phyloP scores from a whole-genome alignment of 2,113 vertebrate species.

The Scartelaos histophorus region DNA sequence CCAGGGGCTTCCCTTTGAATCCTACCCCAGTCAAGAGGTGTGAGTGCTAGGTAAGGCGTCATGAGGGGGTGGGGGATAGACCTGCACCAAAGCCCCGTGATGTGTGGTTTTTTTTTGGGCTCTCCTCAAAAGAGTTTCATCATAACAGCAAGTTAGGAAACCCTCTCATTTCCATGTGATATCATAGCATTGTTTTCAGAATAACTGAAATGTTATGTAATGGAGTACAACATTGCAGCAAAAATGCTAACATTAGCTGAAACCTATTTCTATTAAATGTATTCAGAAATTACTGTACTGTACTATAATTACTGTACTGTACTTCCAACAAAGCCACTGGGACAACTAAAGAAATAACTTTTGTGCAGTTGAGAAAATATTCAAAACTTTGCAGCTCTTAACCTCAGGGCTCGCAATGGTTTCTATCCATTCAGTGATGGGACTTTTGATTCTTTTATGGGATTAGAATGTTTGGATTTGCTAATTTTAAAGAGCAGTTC shows the following conservation, averaged over 20 bases:
- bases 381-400: neutral
- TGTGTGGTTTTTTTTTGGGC: constrained; percentile 13
- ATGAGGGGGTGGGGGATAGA: constrained; percentile 61
- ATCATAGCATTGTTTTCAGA: neutral
- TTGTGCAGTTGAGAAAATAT: neutral
- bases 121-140: constrained; percentile 12
- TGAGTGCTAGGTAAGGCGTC: constrained; percentile 34
- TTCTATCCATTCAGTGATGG: neutral
- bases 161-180: constrained; percentile 25
- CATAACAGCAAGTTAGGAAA: constrained; percentile 26
- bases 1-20: constrained; percentile 55
- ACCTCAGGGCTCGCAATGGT: neutral
- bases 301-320: too few relatives aligned
- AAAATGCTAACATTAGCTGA: neutral
- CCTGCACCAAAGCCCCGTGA: constrained; percentile 20
- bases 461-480: too few relatives aligned
- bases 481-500: neutral
- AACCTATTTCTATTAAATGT: neutral
- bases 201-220: neutral
- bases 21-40: constrained; percentile 56
- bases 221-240: neutral
- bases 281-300: too few relatives aligned
- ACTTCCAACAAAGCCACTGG: neutral
- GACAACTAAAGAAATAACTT: neutral
- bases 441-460: too few relatives aligned